Percentiles rank a stretch among this genome's conserved stretches.
Conservation (phyloP, 2,888 invertebrate genomes). For the Aphidius colemani region DNA sequence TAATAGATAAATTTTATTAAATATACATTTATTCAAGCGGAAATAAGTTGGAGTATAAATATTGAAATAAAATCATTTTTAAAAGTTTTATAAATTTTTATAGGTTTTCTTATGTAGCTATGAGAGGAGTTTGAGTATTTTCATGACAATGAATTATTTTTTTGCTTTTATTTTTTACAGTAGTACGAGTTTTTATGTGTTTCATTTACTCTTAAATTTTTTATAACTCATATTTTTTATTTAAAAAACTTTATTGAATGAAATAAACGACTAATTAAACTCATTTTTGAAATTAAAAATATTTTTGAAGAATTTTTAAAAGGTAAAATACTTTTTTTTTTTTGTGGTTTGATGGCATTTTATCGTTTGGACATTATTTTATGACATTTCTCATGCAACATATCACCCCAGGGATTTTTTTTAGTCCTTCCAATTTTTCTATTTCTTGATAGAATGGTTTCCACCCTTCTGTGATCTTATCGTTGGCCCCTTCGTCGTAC, state of each 20-base stretch:
- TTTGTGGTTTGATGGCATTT: neutral
- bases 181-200: too few relatives aligned
- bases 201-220: too few relatives aligned
- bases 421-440: too few relatives aligned
- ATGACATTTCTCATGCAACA: neutral
- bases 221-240: too few relatives aligned
- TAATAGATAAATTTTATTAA: too few relatives aligned
- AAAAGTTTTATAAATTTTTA: neutral
- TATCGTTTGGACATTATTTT: neutral
- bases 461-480: too few relatives aligned
- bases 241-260: too few relatives aligned
- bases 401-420: slow-evolving; percentile 1
- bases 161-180: neutral
- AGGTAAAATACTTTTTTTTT: slow-evolving; percentile 4
- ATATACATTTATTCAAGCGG: too few relatives aligned
- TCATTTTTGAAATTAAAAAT: neutral
- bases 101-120: too few relatives aligned
- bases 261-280: too few relatives aligned
- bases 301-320: neutral
- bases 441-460: too few relatives aligned
- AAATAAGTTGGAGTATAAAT: neutral
- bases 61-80: slow-evolving; percentile 2
- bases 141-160: neutral
- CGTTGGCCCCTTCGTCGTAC: neutral
- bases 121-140: too few relatives aligned